Percentiles rank a stretch among this genome's conserved stretches.
phyloP scores from a whole-genome alignment of 2,888 invertebrate species.

The Rhyacophila evoluta region DNA sequence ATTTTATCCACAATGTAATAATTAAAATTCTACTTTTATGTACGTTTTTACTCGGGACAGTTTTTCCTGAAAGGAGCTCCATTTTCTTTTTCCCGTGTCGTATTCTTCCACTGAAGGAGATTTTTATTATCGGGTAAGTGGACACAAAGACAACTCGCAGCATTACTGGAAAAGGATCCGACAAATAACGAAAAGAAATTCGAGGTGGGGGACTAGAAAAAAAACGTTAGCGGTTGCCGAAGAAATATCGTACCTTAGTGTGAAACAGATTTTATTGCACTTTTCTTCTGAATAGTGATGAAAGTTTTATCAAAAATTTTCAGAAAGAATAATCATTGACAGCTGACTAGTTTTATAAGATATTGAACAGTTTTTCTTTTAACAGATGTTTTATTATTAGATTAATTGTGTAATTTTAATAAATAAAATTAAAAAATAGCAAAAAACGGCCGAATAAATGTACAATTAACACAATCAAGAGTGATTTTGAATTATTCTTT shows the following conservation, averaged over 20 bases:
- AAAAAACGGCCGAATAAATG: too few relatives aligned
- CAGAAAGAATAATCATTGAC: too few relatives aligned
- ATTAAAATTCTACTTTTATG: background rate
- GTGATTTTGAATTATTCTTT: too few relatives aligned
- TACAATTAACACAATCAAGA: too few relatives aligned
- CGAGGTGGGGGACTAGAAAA: slow-evolving; percentile 37
- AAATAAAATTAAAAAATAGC: too few relatives aligned
- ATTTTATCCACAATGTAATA: too few relatives aligned
- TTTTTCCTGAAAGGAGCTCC: background rate
- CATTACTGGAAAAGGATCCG: slow-evolving; percentile 48
- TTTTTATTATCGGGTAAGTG: slow-evolving; percentile 53
- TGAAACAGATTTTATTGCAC: background rate
- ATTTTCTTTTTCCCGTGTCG: slow-evolving; percentile 37
- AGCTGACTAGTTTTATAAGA: too few relatives aligned
- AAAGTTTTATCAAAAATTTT: too few relatives aligned
- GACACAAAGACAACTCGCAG: slow-evolving; percentile 52
- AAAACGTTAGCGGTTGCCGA: background rate
- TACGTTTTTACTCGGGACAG: background rate
- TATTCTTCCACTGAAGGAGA: slow-evolving; percentile 46
- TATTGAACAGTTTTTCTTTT: too few relatives aligned
- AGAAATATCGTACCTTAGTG: slow-evolving; percentile 33
- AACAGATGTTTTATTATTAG: too few relatives aligned
- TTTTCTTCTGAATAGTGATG: background rate
- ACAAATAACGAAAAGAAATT: slow-evolving; percentile 48
- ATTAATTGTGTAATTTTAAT: too few relatives aligned